These are phyloP conservation scores for Fulica atra DNA, from an alignment of 2,113 vertebrate species.

Conservation along the genomic window DNA sequence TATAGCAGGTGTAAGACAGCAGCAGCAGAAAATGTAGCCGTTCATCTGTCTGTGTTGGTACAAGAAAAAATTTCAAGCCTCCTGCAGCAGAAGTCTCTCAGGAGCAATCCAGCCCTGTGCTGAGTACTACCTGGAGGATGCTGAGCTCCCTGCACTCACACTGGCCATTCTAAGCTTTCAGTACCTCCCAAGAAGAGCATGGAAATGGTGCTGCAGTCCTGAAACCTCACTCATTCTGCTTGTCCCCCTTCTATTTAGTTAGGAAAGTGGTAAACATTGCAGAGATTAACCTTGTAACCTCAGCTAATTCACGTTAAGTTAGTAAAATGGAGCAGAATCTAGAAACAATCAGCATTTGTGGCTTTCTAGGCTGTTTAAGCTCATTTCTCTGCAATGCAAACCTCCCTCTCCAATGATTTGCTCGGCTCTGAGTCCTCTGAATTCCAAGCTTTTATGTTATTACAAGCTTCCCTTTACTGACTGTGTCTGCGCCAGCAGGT, in stretches of 20 bases:
- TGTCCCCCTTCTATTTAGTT: conserved; percentile 3
- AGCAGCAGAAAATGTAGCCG: accelerated
- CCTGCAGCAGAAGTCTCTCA: neutral
- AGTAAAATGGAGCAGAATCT: conserved; percentile 35
- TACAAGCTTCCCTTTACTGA: conserved; percentile 38
- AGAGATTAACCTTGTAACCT: conserved; percentile 60
- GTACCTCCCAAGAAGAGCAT: neutral
- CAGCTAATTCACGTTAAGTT: conserved; percentile 32
- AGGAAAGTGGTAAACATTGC: conserved; percentile 46
- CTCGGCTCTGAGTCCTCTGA: neutral
- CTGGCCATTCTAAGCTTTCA: neutral
- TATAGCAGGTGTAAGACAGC: neutral
- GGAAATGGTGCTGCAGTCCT: neutral
- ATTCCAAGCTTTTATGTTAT: conserved; percentile 55
- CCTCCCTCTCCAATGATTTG: conserved; percentile 1
- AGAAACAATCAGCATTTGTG: conserved; percentile 42
- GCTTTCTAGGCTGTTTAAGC: conserved; percentile 36
- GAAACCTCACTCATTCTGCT: conserved; percentile 3
- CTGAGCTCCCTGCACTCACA: neutral
- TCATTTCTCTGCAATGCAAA: conserved; percentile 8
- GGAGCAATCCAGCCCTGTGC: neutral
- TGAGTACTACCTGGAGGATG: neutral
- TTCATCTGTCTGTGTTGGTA: neutral
- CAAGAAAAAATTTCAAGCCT: neutral
- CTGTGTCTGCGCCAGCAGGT: conserved; percentile 48